These are phyloP conservation scores for Cepphus grylle DNA, from an alignment of 2,113 vertebrate species.

Conservation along the genomic window DNA sequence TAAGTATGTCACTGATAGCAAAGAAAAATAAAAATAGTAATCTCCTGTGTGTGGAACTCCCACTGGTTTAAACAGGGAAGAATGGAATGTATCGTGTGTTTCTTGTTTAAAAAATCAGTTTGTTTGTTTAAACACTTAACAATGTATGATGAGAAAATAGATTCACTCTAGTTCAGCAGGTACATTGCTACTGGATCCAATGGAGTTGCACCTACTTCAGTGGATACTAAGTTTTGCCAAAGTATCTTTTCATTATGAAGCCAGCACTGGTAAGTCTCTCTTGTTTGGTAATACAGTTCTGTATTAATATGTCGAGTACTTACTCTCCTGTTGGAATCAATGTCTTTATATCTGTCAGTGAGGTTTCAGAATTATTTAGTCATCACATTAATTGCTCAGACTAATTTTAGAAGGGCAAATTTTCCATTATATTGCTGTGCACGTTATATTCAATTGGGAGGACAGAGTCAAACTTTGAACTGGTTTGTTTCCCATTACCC, in stretches of 20 bases:
- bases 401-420: neutral
- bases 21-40: neutral
- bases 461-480: neutral
- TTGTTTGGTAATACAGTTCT: neutral
- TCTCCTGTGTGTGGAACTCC: neutral
- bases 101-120: neutral
- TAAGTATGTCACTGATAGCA: neutral
- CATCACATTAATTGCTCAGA: constrained; percentile 14
- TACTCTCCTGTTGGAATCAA: neutral
- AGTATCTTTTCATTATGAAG: neutral
- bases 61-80: neutral
- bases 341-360: neutral
- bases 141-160: neutral
- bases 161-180: neutral
- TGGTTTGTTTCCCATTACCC: constrained; percentile 9
- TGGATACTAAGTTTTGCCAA: neutral
- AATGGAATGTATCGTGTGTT: neutral
- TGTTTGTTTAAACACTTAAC: neutral
- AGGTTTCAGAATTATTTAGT: constrained; percentile 6
- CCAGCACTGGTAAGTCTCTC: neutral
- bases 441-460: neutral
- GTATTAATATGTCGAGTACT: neutral
- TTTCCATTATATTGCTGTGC: neutral
- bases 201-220: neutral
- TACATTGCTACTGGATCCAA: neutral